Evolutionary conservation across 1,140 invertebrate genomes (phyloP).

Genomic region (Anastrepha obliqua): DNA sequence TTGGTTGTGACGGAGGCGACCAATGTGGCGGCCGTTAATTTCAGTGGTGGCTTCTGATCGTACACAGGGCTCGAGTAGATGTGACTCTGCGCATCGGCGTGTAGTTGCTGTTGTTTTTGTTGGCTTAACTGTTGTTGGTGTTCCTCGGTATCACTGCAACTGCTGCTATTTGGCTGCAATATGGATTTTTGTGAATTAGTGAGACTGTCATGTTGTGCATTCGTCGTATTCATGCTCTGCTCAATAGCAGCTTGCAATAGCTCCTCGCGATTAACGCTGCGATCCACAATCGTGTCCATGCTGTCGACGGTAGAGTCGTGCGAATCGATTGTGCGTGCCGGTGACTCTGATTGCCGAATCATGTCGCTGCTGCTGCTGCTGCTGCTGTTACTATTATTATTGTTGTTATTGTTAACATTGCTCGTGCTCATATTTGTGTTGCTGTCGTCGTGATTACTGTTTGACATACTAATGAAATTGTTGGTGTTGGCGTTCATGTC

Average conservation of each 20-base stretch:
- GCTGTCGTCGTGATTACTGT: not conserved
- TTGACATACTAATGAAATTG: slow-evolving; percentile 17
- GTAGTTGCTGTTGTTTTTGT: slow-evolving; percentile 56
- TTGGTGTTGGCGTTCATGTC: not conserved
- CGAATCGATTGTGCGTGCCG: slow-evolving; percentile 71
- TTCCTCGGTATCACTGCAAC: slow-evolving; percentile 52
- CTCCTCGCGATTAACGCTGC: slow-evolving; percentile 66
- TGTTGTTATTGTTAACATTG: slow-evolving; percentile 44
- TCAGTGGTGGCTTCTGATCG: slow-evolving; percentile 67
- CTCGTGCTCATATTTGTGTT: slow-evolving; percentile 11
- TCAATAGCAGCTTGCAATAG: slow-evolving; percentile 65
- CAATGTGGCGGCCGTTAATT: slow-evolving; percentile 63
- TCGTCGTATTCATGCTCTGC: slow-evolving; percentile 68
- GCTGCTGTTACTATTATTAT: slow-evolving; percentile 50
- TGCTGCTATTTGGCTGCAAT: slow-evolving; percentile 59
- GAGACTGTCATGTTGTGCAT: slow-evolving; percentile 62
- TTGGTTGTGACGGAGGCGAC: slow-evolving; percentile 58
- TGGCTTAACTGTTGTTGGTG: slow-evolving; percentile 53
- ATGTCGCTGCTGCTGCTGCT: slow-evolving; percentile 49
- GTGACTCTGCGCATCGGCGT: slow-evolving; percentile 69
- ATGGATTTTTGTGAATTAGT: slow-evolving; percentile 70
- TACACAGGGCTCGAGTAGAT: slow-evolving; percentile 73
- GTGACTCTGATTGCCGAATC: slow-evolving; percentile 68
- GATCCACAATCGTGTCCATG: slow-evolving; percentile 72
- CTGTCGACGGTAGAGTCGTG: slow-evolving; percentile 70